Base-by-base conservation (phyloP, 2,888 invertebrate species). In the Heliconius ismenius region DNA sequence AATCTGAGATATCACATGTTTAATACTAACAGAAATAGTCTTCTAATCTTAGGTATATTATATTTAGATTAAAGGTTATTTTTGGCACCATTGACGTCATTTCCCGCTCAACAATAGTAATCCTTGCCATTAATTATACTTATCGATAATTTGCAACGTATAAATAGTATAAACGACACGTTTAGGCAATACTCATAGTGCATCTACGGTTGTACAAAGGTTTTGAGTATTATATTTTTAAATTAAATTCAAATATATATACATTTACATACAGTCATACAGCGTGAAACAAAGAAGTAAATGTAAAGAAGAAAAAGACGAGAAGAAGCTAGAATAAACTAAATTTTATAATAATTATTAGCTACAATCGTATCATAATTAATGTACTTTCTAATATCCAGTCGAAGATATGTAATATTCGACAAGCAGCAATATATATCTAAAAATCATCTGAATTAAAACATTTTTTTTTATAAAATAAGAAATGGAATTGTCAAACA, bases 101-200 rank as follows among this genome's bases (percentile, higher is more conserved):
- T 26, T 62, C 62, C 62, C 62, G 62, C 62, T 26, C 62, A 62
- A 26, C 11, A 13, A 62, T 62, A 62, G 62, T 62, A 62, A 62
- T 62, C 26, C 26, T 62, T 26, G 7, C 4, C 26, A 26, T 62
- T 62, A 62, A 62, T 62, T 62, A 62, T 26, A 15, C 26, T 62
- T 26, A 62, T 4, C 26, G 26, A 62, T 62, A 62, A 62, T 18
- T 26, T 11, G 15, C 62, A 26, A 62, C 13, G 26, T 62, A 62
- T 62, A 62, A 62, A 62, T 24, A 62, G 26, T 62, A 62, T 26
- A 26, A 26, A 6, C 24, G 26, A 58, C 26, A 10, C 26, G 26
- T 26, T 24, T 62, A 28, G 28, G 28, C 6, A 26, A 24, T 11
- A 24, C n/a, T 24, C 24, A 24, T 24, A 60, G 60, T 60, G 15